Percentiles rank a stretch among this genome's conserved stretches.
Evolutionary conservation across 2,797 vertebrate genomes (phyloP).

Genomic region (Remorina albescens): DNA sequence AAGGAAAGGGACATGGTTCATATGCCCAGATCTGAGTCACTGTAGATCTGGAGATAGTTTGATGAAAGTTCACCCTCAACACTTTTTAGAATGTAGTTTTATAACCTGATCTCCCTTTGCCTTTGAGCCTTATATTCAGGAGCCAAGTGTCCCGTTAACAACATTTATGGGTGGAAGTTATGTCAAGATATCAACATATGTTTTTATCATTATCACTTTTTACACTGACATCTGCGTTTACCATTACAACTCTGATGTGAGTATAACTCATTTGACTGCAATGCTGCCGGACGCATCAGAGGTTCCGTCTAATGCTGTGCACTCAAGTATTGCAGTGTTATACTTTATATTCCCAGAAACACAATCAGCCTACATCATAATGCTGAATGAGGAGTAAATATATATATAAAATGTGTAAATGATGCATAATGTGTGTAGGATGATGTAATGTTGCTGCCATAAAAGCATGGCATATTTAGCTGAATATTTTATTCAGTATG

Average conservation of each 20-base stretch:
- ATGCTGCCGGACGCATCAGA: slow-evolving; percentile 15
- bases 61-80: not conserved
- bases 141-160: not conserved
- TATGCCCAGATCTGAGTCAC: not conserved
- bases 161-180: not conserved
- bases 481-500: slow-evolving; percentile 2
- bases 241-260: not conserved
- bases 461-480: not conserved
- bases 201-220: not conserved
- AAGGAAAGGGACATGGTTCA: not conserved
- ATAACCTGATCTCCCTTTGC: not conserved
- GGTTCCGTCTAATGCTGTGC: slow-evolving; percentile 14
- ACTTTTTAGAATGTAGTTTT: not conserved
- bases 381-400: slow-evolving; percentile 12
- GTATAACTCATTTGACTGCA: slow-evolving; percentile 16
- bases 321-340: slow-evolving; percentile 8
- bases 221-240: not conserved
- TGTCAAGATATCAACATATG: not conserved
- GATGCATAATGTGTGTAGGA: slow-evolving; percentile 8
- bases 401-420: not conserved
- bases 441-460: slow-evolving; percentile 18
- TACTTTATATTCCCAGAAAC: slow-evolving; percentile 19
- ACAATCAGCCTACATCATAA: not conserved
- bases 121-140: not conserved
- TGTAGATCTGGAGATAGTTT: not conserved